Percentiles rank a stretch among this genome's conserved stretches.
These are phyloP conservation scores for Synodontis membranacea DNA, from an alignment of 2,113 vertebrate genomes.

Conservation along the genomic window DNA sequence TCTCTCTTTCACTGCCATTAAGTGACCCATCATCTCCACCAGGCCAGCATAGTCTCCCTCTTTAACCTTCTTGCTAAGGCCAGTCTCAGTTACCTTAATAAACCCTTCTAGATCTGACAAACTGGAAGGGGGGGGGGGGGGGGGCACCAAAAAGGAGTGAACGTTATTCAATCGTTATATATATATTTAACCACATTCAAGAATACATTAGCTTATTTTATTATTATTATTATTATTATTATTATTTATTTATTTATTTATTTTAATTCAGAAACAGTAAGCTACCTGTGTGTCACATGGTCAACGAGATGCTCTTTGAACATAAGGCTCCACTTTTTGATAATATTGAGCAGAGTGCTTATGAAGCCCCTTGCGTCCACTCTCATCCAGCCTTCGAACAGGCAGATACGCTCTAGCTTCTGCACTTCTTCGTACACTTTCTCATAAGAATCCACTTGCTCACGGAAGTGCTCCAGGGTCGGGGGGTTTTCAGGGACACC, in stretches of 20 bases:
- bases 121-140: constrained; percentile 66
- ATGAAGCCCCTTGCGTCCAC: constrained; percentile 81
- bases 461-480: constrained; percentile 73
- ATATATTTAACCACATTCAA: neutral
- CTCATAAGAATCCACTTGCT: constrained; percentile 87
- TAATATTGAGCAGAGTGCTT: constrained; percentile 78
- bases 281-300: constrained; percentile 84
- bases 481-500: constrained; percentile 75
- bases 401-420: constrained; percentile 68
- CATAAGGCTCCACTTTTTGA: constrained; percentile 90
- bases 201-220: neutral
- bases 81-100: constrained; percentile 68
- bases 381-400: constrained; percentile 85
- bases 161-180: neutral
- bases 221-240: no score
- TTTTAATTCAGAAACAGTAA: neutral
- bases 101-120: constrained; percentile 85
- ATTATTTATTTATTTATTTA: no score
- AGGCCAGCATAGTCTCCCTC: constrained; percentile 80
- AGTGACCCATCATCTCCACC: constrained; percentile 84
- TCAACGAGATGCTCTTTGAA: constrained; percentile 94
- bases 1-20: constrained; percentile 87
- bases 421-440: constrained; percentile 80
- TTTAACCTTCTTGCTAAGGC: constrained; percentile 78
- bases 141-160: neutral